Base-by-base conservation (phyloP, 1,140 invertebrate species). In the Trichonephila clavata region DNA sequence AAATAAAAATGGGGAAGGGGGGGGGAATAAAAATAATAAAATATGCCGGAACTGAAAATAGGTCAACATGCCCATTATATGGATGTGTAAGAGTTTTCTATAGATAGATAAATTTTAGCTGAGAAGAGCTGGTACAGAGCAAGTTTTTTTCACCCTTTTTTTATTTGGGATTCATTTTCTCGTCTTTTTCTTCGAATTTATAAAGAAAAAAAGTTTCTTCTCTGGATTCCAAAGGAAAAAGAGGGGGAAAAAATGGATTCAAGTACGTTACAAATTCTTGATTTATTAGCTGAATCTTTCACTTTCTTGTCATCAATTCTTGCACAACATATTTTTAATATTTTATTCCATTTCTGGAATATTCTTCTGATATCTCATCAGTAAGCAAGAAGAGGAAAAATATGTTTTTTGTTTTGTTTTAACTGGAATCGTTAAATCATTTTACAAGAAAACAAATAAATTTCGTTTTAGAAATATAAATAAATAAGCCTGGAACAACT, bases 401-500 rank as follows among this genome's bases (percentile, higher is more conserved):
- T 83, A 57, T 59, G 50, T 57, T 57, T 57, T 14, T 2, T 20
- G n/a, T 83, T 57, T 24, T 57, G 50, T 83, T 63, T 65, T 68
- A 20, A 24, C 21, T 24, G 20, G 60, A 86, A 86, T 86, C 84
- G 57, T 63, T 86, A 86, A 61, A 86, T 86, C 84, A 86, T 86
- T 86, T 86, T 86, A 86, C n/a, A 39, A 16, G 16, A 59, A 86
- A 32, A 63, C 57, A 86, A 86, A 86, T 86, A 86, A 86, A 86
- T 86, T 86, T 63, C 27, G 18, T 7, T 63, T 77, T 10, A 13
- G 59, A 63, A 86, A 86, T 63, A 86, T 63, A 86, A 61, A 86
- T 86, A 86, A 86, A 86, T 86, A 86, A 86, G 60, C 60, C 60
- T 86, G 24, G 24, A 86, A 86, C 84, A 86, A 86, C n/a, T 86